A percentile compares a stretch with the other conserved stretches of the same genome.
Conservation (phyloP, 1,140 invertebrate species). For the Bactericera cockerelli region DNA sequence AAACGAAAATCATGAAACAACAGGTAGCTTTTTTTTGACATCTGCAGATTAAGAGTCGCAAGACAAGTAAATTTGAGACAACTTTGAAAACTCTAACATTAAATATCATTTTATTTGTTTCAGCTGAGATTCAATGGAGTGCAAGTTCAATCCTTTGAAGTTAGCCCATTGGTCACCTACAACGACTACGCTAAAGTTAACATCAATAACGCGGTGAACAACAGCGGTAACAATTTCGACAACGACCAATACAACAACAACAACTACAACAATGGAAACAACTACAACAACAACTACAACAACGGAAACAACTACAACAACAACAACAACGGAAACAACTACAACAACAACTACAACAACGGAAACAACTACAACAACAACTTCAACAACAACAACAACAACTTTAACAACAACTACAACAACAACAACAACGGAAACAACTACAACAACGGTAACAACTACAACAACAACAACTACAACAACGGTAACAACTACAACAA, state of each 20-base stretch:
- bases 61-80: no score
- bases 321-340: conserved; percentile 20
- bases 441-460: conserved; percentile 20
- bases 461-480: conserved; percentile 25
- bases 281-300: conserved; percentile 17
- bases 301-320: conserved; percentile 21
- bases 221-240: conserved; percentile 20
- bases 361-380: conserved; percentile 22
- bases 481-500: conserved; percentile 22
- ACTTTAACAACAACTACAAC: conserved; percentile 16
- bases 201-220: conserved; percentile 42
- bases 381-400: conserved; percentile 20
- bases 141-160: conserved; percentile 40
- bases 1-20: no score
- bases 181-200: conserved; percentile 52
- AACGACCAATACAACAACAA: background rate
- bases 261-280: conserved; percentile 26
- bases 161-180: conserved; percentile 49
- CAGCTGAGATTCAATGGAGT: conserved; percentile 41
- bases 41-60: no score
- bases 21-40: no score
- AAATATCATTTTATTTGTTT: no score
- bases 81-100: no score
- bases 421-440: conserved; percentile 26
- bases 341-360: conserved; percentile 25